These are phyloP conservation scores for Siniperca chuatsi DNA, from an alignment of 2,113 vertebrate species.

Conservation along the genomic window DNA sequence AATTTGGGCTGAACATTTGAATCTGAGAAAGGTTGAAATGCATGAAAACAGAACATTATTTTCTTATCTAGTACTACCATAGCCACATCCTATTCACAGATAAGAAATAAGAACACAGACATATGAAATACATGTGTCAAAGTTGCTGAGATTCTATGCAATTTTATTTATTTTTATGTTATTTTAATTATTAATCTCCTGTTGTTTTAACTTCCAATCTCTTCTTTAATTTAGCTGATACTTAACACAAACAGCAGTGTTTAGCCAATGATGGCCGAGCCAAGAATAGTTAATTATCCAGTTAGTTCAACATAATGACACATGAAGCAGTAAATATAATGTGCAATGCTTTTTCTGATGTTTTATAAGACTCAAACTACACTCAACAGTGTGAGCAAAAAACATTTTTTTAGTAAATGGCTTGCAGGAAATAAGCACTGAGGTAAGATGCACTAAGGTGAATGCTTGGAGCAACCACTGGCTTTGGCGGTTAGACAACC, in stretches of 20 bases:
- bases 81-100: not conserved
- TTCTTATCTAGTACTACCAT: not conserved
- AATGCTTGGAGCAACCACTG: not conserved
- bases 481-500: not conserved
- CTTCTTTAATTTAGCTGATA: not conserved
- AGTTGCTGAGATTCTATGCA: not conserved
- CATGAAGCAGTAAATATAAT: not conserved
- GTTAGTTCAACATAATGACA: not conserved
- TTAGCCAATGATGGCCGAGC: not conserved
- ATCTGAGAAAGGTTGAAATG: slow-evolving; percentile 81
- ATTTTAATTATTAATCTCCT: not conserved
- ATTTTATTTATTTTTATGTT: not conserved
- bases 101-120: not conserved
- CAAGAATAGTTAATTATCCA: not conserved
- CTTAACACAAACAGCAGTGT: not conserved
- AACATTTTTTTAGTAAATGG: not conserved
- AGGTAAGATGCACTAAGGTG: not conserved
- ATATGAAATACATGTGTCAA: not conserved
- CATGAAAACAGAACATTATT: not conserved
- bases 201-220: not conserved
- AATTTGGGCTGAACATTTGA: slow-evolving; percentile 92
- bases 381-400: no score
- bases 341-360: not conserved
- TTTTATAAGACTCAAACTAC: not conserved
- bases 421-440: not conserved